A percentile compares a stretch with the other conserved stretches of the same genome.
phyloP scores from a whole-genome alignment of 2,113 vertebrate genomes.

The Pontoporia blainvillei region DNA sequence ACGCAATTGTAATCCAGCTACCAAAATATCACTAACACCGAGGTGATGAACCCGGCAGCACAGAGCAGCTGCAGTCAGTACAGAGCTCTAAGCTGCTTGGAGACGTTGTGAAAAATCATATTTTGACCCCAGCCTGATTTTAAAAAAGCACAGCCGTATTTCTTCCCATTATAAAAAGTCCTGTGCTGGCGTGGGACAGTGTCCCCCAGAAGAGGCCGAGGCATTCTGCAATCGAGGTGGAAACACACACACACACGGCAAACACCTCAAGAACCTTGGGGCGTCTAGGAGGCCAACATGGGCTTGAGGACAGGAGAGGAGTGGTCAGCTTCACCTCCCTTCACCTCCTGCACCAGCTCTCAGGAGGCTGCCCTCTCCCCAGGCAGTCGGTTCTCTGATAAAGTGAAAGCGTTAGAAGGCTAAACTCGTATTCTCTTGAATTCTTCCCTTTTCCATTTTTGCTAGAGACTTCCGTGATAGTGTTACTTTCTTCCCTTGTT shows the following conservation, averaged over 20 bases:
- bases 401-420: neutral
- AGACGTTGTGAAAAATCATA: neutral
- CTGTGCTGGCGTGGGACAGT: neutral
- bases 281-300: neutral
- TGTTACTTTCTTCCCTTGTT: neutral
- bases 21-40: neutral
- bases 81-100: neutral
- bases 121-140: neutral
- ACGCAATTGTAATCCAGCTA: neutral
- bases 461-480: neutral
- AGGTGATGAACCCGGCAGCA: neutral
- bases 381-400: neutral
- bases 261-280: neutral
- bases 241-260: accelerated
- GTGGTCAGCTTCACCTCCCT: accelerated
- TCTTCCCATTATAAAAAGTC: neutral
- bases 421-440: neutral
- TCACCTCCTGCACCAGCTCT: accelerated
- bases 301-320: neutral
- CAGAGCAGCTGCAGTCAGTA: too few relatives aligned
- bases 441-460: neutral
- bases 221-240: neutral
- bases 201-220: neutral
- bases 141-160: neutral
- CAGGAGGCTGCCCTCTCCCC: neutral